Conservation (phyloP, 1,140 invertebrate species). For the Drepana arcuata region DNA sequence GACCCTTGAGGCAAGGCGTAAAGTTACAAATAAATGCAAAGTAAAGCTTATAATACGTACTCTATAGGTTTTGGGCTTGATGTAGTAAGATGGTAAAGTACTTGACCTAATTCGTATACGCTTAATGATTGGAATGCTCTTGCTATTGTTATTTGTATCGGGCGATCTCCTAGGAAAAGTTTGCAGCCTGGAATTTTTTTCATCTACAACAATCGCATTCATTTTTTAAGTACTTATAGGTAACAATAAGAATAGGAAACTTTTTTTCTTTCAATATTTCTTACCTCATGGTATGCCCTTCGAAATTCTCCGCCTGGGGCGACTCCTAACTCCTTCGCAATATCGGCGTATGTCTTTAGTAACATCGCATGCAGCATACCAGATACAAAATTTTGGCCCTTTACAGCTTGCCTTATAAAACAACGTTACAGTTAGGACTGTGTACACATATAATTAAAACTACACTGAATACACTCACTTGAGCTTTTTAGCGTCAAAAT, state of each 20-base stretch:
- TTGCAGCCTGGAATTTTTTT: conserved; percentile 84
- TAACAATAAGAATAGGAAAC: not conserved
- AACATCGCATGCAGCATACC: conserved; percentile 93
- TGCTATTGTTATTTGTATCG: conserved; percentile 91
- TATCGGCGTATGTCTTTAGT: conserved; percentile 91
- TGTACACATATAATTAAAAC: too few species aligned
- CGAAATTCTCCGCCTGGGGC: conserved; percentile 97
- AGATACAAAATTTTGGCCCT: conserved; percentile 81
- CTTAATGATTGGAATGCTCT: conserved; percentile 85
- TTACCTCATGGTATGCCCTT: conserved; percentile 89
- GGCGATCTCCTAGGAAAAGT: conserved; percentile 90
- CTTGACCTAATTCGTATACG: conserved; percentile 88
- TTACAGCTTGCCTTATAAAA: conserved; percentile 68
- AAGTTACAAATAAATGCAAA: too few species aligned
- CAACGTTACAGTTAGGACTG: too few species aligned
- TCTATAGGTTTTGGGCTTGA: conserved; percentile 48
- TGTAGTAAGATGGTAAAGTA: conserved; percentile 81
- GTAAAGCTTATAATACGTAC: conserved; percentile 71
- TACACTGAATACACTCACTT: conserved; percentile 35
- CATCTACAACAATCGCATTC: conserved; percentile 37
- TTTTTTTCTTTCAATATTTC: not conserved
- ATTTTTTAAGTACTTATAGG: not conserved
- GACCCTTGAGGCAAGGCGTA: too few species aligned
- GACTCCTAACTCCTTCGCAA: conserved; percentile 94
- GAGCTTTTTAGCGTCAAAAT: conserved; percentile 82